A percentile compares a stretch with the other conserved stretches of the same genome.
phyloP scores from a whole-genome alignment of 2,797 vertebrate genomes.

The Margarornis squamiger region DNA sequence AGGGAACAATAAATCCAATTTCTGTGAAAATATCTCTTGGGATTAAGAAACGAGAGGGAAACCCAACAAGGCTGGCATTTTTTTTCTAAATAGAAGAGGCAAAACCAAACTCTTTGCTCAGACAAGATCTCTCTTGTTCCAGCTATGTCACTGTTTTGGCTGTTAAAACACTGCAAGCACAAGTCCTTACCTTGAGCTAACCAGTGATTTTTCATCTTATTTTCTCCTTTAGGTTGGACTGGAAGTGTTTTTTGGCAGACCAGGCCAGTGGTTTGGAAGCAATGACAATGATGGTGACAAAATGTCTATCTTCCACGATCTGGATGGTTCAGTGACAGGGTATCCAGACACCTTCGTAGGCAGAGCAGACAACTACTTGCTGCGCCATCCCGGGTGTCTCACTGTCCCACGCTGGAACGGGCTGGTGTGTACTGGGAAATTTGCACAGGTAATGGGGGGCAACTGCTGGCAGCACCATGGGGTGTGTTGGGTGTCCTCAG shows the following conservation, averaged over 20 bases:
- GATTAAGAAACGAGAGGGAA: not conserved
- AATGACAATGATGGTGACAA: conserved; percentile 63
- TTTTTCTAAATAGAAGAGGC: not conserved
- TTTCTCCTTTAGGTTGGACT: conserved; percentile 57
- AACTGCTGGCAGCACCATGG: not conserved
- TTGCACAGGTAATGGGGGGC: conserved; percentile 34
- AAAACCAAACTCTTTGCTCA: not conserved
- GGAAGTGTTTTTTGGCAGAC: conserved; percentile 58
- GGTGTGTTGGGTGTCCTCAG: not conserved
- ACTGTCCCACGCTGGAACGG: conserved; percentile 50
- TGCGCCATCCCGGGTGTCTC: conserved; percentile 49
- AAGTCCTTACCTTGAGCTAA: not conserved
- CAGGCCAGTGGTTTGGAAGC: conserved; percentile 65
- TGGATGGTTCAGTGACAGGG: conserved; percentile 59
- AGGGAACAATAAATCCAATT: not conserved
- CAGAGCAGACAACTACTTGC: conserved; percentile 56
- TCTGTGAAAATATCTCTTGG: not conserved
- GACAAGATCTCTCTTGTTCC: not conserved
- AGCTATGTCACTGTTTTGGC: not conserved
- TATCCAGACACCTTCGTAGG: conserved; percentile 35
- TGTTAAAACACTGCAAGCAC: not conserved
- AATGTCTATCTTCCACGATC: conserved; percentile 57
- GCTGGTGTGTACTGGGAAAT: conserved; percentile 37
- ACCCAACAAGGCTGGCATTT: not conserved
- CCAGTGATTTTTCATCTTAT: not conserved